phyloP scores from a whole-genome alignment of 1,140 invertebrate species.

The Achatina immaculata region DNA sequence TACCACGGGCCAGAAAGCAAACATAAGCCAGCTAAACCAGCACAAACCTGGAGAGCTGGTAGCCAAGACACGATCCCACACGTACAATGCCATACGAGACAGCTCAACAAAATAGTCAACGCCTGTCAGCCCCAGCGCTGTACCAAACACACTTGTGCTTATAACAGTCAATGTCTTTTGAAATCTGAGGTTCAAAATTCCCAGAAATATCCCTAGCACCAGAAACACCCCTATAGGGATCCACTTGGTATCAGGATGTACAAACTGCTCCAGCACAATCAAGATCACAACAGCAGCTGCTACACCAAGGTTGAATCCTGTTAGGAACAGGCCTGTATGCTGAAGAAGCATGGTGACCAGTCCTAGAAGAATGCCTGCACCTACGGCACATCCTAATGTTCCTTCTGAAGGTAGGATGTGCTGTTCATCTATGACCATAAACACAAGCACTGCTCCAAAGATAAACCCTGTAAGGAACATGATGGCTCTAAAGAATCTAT shows the following conservation, averaged over 20 bases:
- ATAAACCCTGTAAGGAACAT: constrained; percentile 91
- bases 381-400: constrained; percentile 81
- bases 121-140: constrained; percentile 79
- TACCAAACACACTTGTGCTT: constrained; percentile 83
- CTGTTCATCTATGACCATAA: constrained; percentile 84
- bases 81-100: constrained; percentile 80
- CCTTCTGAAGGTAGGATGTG: constrained; percentile 81
- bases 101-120: constrained; percentile 85
- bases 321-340: constrained; percentile 86
- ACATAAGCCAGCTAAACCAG: constrained; percentile 83
- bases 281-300: constrained; percentile 77
- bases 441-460: constrained; percentile 84
- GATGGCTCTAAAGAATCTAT: constrained; percentile 89
- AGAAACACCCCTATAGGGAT: constrained; percentile 79
- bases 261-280: constrained; percentile 60
- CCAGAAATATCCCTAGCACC: constrained; percentile 79
- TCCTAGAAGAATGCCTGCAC: constrained; percentile 83
- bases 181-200: constrained; percentile 81
- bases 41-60: constrained; percentile 75
- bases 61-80: constrained; percentile 74
- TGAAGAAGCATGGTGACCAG: constrained; percentile 85
- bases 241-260: constrained; percentile 75
- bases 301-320: constrained; percentile 83
- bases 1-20: constrained; percentile 81
- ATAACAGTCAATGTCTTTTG: constrained; percentile 82